Evolutionary conservation across 2,113 vertebrate species (phyloP).

Genomic region (Aythya baeri): DNA sequence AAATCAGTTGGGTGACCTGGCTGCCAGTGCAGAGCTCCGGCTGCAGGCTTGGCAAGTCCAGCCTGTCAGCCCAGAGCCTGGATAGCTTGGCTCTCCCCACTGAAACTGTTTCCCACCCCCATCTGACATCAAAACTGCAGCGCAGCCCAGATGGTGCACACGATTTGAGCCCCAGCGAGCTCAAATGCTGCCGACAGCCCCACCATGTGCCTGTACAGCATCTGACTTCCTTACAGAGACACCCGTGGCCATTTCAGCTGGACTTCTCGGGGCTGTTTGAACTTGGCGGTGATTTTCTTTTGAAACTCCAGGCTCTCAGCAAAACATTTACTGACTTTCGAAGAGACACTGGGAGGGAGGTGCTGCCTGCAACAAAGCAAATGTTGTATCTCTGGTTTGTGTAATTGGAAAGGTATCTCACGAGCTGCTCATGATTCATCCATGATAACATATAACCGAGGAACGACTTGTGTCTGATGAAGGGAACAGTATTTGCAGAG

Average conservation of each 20-base stretch:
- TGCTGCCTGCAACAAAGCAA: not conserved
- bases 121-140: not conserved
- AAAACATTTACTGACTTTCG: constrained; percentile 32
- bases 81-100: not conserved
- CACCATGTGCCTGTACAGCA: not conserved
- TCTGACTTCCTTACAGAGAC: not conserved
- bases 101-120: constrained; percentile 16
- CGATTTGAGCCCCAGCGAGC: not conserved
- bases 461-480: not conserved
- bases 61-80: not conserved
- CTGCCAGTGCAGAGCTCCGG: not conserved
- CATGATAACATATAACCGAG: constrained; percentile 39
- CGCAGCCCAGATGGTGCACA: constrained; percentile 41
- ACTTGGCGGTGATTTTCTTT: constrained; percentile 14
- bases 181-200: constrained; percentile 18
- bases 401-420: constrained; percentile 15
- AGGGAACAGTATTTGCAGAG: not conserved
- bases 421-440: constrained; percentile 1
- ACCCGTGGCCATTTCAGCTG: not conserved
- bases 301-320: not conserved
- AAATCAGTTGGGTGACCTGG: not conserved
- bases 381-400: constrained; percentile 4
- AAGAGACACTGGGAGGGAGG: not conserved
- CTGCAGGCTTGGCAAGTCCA: not conserved
- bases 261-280: constrained; percentile 8